Base-by-base conservation (phyloP, 2,888 invertebrate species). In the Drosophila birchii region DNA sequence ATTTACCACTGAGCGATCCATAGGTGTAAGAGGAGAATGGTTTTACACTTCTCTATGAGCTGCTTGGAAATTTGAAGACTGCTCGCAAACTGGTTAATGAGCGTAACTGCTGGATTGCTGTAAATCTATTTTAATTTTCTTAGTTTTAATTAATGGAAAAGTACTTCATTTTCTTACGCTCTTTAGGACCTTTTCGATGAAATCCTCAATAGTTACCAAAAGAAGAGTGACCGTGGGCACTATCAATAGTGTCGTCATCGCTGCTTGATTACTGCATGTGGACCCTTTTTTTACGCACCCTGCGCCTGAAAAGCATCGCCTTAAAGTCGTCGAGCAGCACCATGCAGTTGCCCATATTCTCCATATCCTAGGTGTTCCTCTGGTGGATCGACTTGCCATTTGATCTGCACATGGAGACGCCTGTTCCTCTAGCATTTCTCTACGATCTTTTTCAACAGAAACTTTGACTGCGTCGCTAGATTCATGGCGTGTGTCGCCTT, bases 281-380 rank as follows among this genome's bases (percentile, higher is more conserved):
- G 20, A 20, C 5, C 11, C 0, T 3, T 5, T 23, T 51, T 3
- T 23, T 53, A 5, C 16, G 34, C 11, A 23, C 18, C 14, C n/a
- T 56, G 3, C 38, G 16, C 38, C 12, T 39, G 4, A 6, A 51
- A 34, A 54, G 8, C n/a, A 57, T 14, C 2, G 53, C 55, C 7
- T 87, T 75, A 18, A 54, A 86, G 1, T 78, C 67, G 0, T 61
- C 60, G 0, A 83, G n/a, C 20, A 83, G 26, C 0, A 4, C 7
- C 32, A 69, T 20, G 34, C 69, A 71, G 6, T 68, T 60, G 3
- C 38, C 39, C 0, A 88, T 14, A 11, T 64, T 57, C 8, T 75
- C 69, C 16, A 72, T 38, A 8, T 80, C 88, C 84, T 88, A 85
- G 1, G 79, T 73, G 20, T 49, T 73, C 38, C 3, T 47, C 14